Evolutionary conservation across 1,140 invertebrate genomes (phyloP), one percentile per base, ranked within the genome.

Genomic region (Lepidurus couesii): DNA sequence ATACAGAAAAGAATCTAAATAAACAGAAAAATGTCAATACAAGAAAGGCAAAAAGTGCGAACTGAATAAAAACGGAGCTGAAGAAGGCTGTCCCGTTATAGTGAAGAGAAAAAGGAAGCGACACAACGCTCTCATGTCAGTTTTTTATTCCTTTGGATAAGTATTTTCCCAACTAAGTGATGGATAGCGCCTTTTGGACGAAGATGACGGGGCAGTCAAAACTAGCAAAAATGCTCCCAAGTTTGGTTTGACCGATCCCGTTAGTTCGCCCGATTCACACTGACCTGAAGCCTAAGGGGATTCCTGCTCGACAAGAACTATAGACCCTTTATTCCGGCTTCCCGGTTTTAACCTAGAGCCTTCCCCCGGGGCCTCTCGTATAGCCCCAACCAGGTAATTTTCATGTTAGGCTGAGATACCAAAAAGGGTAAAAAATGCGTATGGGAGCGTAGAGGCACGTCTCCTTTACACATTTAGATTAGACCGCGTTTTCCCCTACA

Each of bases 241-340:
- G 53, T 65, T n/a, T 16, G 3, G 34, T 34, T 34, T 34, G 34
- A 65, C 53, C 16, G 21, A 21, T 65, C 53, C 47, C 53, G 53
- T 65, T 65, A 65, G 16, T 65, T 65, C 21, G 53, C 53, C 53
- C 53, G 16, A 65, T 21, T n/a, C 53, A 65, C 13, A 65, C 53
- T 65, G 53, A 65, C 53, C 53, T 65, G 53, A 65, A 65, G 53
- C 53, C 53, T 65, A 7, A 16, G 53, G 53, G 53, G 21, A n/a
- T 65, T 65, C 8, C 53, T 65, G 1, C 34, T 34, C 34, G 34
- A 34, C 34, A 34, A 34, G 34, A 34, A 3, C 34, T 34, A 34
- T 34, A 34, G 34, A 34, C 34, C 34, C 34, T 34, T 34, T 34
- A 4, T 34, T 34, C 34, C 34, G 34, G 34, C 7, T 65, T 16